A percentile compares a stretch with the other conserved stretches of the same genome.
phyloP scores from a whole-genome alignment of 2,113 vertebrate species.

The Varanus komodoensis region DNA sequence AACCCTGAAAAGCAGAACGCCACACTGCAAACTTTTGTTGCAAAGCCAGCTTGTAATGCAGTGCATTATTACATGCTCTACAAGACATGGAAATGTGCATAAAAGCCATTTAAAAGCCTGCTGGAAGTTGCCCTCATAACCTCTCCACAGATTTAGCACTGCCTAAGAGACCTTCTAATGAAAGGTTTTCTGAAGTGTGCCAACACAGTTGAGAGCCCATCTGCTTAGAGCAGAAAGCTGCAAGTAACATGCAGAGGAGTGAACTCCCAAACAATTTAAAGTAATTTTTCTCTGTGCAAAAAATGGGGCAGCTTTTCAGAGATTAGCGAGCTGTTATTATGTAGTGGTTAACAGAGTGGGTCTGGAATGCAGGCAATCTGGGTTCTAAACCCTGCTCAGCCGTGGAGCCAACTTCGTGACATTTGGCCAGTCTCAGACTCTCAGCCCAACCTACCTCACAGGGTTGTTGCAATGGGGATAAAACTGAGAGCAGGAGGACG shows the following conservation, averaged over 20 bases:
- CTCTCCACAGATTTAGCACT: background rate
- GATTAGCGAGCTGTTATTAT: background rate
- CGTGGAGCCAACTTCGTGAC: too few relatives aligned
- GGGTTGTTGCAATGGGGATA: too few relatives aligned
- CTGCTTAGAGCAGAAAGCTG: conserved; percentile 29
- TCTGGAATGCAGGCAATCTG: too few relatives aligned
- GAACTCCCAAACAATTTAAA: conserved; percentile 42
- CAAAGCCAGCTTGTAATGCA: background rate
- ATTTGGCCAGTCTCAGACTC: too few relatives aligned
- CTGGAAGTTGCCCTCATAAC: background rate
- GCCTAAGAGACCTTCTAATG: background rate
- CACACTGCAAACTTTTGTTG: background rate
- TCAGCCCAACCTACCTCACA: too few relatives aligned
- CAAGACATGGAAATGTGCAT: background rate
- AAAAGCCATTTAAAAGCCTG: background rate
- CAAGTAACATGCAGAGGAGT: conserved; percentile 20
- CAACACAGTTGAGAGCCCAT: conserved; percentile 14
- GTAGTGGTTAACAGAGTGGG: too few relatives aligned
- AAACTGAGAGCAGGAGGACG: too few relatives aligned
- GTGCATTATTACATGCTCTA: background rate
- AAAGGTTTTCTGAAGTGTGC: background rate
- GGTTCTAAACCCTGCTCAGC: too few relatives aligned
- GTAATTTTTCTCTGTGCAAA: conserved; percentile 39
- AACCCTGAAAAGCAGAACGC: background rate
- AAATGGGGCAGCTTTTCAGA: conserved; percentile 47